phyloP scores from a whole-genome alignment of 2,888 invertebrate species.

The Bombylius discolor region DNA sequence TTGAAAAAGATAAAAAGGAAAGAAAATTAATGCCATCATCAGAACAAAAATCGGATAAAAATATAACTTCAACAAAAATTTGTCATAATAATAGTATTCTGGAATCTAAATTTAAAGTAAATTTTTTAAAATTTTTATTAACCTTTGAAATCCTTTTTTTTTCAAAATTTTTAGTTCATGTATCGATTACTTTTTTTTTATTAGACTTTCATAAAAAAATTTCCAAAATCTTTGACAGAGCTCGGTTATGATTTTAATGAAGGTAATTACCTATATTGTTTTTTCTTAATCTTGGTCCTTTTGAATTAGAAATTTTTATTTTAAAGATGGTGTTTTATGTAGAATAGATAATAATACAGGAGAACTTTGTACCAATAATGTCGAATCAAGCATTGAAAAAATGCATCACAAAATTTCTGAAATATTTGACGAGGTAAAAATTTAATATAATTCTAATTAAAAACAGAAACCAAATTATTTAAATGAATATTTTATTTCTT shows the following conservation, averaged over 20 bases:
- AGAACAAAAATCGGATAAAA: no score
- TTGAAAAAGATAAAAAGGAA: no score
- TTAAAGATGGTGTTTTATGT: conserved; percentile 49
- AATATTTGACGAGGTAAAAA: conserved; percentile 47
- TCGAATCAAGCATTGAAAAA: conserved; percentile 50
- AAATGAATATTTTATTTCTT: neutral
- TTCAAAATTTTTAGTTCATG: no score
- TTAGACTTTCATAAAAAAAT: neutral
- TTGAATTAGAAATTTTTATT: conserved; percentile 9
- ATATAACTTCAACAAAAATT: no score
- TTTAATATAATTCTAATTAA: no score
- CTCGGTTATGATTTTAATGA: neutral
- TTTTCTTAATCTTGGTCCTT: no score
- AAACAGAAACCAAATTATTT: conserved; percentile 1
- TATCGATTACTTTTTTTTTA: no score
- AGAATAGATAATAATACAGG: conserved; percentile 43
- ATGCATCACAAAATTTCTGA: conserved; percentile 62
- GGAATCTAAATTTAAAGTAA: no score
- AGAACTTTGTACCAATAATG: conserved; percentile 41
- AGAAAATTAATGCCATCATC: no score
- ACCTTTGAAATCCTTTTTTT: no score
- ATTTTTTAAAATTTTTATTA: no score
- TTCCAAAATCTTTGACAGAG: neutral
- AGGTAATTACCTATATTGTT: neutral
- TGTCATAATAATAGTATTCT: no score